Conservation (phyloP, 2,113 vertebrate species). For the Setophaga petechia region DNA sequence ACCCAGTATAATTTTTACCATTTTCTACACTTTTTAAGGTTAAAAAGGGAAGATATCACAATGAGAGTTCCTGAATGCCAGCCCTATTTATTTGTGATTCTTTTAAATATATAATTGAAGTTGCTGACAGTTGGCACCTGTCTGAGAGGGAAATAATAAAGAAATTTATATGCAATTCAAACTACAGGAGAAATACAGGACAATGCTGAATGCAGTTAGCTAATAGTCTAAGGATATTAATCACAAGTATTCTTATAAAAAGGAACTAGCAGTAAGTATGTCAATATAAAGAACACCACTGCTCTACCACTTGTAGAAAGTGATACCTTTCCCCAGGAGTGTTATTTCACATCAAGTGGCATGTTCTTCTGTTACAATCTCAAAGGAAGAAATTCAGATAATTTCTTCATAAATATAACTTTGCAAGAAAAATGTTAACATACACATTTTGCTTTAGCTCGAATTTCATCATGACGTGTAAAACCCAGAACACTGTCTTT, state of each 20-base stretch:
- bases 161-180: background rate
- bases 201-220: background rate
- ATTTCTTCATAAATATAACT: background rate
- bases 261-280: background rate
- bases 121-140: background rate
- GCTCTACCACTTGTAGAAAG: background rate
- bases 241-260: background rate
- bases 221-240: background rate
- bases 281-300: background rate
- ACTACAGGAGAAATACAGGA: background rate
- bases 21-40: background rate
- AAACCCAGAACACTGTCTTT: background rate
- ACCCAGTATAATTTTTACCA: background rate
- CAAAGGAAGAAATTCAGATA: background rate
- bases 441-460: background rate
- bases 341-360: background rate
- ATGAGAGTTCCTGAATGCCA: background rate
- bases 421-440: background rate
- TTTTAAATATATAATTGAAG: background rate
- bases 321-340: background rate
- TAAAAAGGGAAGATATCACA: background rate
- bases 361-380: background rate
- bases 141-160: background rate
- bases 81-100: background rate
- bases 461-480: accelerated